phyloP scores from a whole-genome alignment of 2,888 invertebrate species.

The Dryobota labecula region DNA sequence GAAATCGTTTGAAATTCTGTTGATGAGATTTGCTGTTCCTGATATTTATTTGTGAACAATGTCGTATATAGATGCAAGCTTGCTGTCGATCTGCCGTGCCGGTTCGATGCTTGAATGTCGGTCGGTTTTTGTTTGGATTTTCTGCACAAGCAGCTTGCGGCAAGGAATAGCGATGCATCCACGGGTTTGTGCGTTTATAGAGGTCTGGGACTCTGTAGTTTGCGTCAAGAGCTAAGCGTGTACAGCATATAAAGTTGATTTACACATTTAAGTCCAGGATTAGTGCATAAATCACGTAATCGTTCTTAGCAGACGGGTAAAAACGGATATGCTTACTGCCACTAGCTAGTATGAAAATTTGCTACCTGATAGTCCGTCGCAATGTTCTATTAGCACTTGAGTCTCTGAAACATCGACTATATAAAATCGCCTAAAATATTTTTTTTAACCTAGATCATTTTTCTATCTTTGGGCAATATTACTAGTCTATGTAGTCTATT shows the following conservation, averaged over 20 bases:
- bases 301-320: background rate
- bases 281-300: background rate
- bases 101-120: background rate
- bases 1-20: background rate
- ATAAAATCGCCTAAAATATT: slow-evolving; percentile 22
- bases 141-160: background rate
- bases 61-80: background rate
- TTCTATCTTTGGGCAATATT: background rate
- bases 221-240: background rate
- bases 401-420: slow-evolving; percentile 16
- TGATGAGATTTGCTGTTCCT: background rate
- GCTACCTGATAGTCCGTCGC: background rate
- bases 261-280: background rate
- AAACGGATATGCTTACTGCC: background rate
- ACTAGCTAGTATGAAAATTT: background rate
- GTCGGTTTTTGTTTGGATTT: background rate
- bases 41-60: background rate
- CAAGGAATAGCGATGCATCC: background rate
- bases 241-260: background rate
- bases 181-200: background rate
- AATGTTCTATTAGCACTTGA: background rate
- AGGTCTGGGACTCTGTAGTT: background rate
- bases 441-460: background rate
- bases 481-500: background rate
- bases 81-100: background rate